phyloP scores from a whole-genome alignment of 2,888 invertebrate genomes.

The Diarsia mendica region DNA sequence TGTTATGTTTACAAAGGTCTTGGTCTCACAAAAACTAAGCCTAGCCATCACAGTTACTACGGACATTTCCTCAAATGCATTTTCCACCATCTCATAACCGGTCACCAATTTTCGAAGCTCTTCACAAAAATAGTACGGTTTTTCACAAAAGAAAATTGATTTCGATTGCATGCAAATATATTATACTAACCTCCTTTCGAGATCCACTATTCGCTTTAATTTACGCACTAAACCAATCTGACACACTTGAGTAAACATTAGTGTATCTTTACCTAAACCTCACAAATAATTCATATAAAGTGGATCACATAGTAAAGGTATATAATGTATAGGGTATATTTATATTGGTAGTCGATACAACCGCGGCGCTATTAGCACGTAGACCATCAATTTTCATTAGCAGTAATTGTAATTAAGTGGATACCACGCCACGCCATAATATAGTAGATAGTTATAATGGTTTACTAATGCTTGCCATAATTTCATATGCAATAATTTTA shows the following conservation, averaged over 20 bases:
- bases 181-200: not conserved
- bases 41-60: not conserved
- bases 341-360: constrained; percentile 7
- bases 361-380: constrained; percentile 23
- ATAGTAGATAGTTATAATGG: constrained; percentile 8
- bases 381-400: constrained; percentile 46
- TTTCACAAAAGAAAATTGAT: not conserved
- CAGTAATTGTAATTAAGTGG: constrained; percentile 37
- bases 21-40: not conserved
- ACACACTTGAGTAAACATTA: constrained; percentile 14
- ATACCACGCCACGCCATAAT: constrained; percentile 18
- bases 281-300: not conserved
- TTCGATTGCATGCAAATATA: not conserved
- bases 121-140: not conserved
- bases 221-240: not conserved
- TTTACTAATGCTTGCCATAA: too few species aligned
- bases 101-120: not conserved
- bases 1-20: not conserved
- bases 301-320: constrained; percentile 18
- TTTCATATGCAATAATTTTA: too few species aligned
- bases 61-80: not conserved
- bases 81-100: not conserved
- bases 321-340: not conserved
- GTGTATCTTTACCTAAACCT: not conserved
- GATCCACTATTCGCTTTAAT: not conserved